These are phyloP conservation scores for Panagrolaimus sp. DNA, from an alignment of 1,140 invertebrate species.

Conservation along the genomic window DNA sequence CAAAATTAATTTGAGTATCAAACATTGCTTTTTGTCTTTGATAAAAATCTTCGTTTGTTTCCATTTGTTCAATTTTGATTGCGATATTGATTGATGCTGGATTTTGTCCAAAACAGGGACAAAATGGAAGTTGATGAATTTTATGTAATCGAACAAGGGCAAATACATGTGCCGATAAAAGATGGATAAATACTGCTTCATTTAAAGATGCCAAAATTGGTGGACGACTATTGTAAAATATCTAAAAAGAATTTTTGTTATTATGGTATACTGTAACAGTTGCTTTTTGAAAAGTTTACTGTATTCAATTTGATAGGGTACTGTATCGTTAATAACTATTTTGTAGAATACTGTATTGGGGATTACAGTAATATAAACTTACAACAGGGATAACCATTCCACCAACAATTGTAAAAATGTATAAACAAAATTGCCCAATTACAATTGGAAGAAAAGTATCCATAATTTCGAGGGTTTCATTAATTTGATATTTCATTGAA, in stretches of 20 bases:
- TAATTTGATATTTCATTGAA: slow-evolving; percentile 13
- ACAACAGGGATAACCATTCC: not conserved
- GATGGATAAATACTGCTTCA: not conserved
- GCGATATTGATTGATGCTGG: too few relatives aligned
- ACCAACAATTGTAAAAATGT: not conserved
- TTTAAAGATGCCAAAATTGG: not conserved
- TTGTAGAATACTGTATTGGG: too few relatives aligned
- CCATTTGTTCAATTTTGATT: too few relatives aligned
- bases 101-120: too few relatives aligned
- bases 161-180: slow-evolving; percentile 2
- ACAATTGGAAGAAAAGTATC: not conserved
- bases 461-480: slow-evolving; percentile 2
- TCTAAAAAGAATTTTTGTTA: not conserved
- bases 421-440: slow-evolving; percentile 5
- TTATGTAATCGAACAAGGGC: not conserved
- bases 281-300: too few relatives aligned
- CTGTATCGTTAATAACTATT: too few relatives aligned
- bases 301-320: too few relatives aligned
- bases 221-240: not conserved
- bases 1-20: too few relatives aligned
- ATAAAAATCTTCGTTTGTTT: too few relatives aligned
- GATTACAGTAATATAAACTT: too few relatives aligned
- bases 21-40: too few relatives aligned
- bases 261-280: too few relatives aligned
- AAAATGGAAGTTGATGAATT: not conserved